phyloP scores from a whole-genome alignment of 2,113 vertebrate species.

The Nyctereutes procyonoides region DNA sequence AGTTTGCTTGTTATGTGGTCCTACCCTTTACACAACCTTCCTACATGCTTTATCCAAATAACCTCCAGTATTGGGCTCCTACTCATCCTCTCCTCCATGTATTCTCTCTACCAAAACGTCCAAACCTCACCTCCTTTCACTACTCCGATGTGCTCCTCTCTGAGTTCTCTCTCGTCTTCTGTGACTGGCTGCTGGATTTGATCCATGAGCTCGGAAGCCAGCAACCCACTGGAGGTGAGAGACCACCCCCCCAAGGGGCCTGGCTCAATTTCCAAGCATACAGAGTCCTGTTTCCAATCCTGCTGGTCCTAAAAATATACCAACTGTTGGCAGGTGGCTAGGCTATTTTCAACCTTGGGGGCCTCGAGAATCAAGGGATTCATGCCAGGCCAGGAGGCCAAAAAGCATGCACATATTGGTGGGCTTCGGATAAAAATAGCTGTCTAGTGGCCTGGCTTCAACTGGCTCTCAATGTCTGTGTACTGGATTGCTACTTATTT shows the following conservation, averaged over 20 bases:
- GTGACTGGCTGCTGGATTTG: not conserved
- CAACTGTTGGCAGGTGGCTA: conserved; percentile 73
- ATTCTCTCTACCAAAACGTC: not conserved
- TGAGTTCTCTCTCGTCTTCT: not conserved
- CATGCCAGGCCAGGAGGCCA: conserved; percentile 64
- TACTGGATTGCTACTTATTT: conserved; percentile 12
- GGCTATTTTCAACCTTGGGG: conserved; percentile 82
- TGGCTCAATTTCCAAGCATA: conserved; percentile 70
- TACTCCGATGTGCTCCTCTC: not conserved
- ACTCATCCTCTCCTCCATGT: not conserved
- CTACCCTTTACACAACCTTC: not conserved
- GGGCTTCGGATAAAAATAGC: conserved; percentile 65
- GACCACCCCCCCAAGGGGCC: not conserved
- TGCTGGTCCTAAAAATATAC: conserved; percentile 80
- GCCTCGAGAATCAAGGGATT: conserved; percentile 72
- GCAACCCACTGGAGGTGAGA: conserved; percentile 44
- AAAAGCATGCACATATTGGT: not conserved
- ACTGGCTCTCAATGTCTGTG: not conserved
- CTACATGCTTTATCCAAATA: not conserved
- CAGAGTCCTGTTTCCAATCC: conserved; percentile 71
- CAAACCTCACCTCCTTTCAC: not conserved
- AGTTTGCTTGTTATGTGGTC: not conserved
- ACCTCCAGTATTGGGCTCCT: not conserved
- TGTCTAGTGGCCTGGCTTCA: not conserved
- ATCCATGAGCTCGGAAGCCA: conserved; percentile 24